Evolutionary conservation across 2,113 vertebrate genomes (phyloP).

Genomic region (Callopanchax toddi): DNA sequence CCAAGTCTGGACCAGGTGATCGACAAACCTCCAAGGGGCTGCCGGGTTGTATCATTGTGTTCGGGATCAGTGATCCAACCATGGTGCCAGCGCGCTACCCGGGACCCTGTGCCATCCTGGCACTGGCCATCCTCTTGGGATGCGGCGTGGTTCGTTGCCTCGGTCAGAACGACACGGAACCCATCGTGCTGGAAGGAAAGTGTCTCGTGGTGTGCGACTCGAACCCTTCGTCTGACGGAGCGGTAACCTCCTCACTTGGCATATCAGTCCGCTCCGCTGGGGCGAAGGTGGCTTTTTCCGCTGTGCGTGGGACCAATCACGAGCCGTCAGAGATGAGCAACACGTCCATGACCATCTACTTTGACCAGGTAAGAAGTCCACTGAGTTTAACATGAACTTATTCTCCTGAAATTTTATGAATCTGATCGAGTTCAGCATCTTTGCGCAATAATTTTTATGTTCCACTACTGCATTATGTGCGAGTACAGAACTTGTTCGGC

Average conservation of each 20-base stretch:
- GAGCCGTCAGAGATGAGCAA: conserved; percentile 98
- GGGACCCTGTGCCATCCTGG: conserved; percentile 83
- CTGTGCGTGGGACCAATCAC: conserved; percentile 94
- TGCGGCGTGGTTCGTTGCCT: conserved; percentile 79
- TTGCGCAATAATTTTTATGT: neutral
- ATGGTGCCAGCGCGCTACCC: conserved; percentile 80
- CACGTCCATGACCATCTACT: conserved; percentile 99
- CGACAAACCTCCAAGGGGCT: conserved; percentile 83
- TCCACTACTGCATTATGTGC: neutral
- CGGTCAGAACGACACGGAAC: conserved; percentile 96
- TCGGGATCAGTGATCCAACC: conserved; percentile 78
- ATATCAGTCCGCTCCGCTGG: conserved; percentile 96
- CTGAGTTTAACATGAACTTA: conserved; percentile 4
- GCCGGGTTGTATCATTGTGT: conserved; percentile 74
- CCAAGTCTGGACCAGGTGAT: conserved; percentile 81
- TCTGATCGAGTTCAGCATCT: neutral
- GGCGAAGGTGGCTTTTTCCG: conserved; percentile 97
- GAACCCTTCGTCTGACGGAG: conserved; percentile 95
- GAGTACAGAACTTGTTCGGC: conserved; percentile 21
- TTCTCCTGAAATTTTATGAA: neutral
- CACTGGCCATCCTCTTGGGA: conserved; percentile 83
- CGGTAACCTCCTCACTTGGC: conserved; percentile 94
- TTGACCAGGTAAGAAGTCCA: conserved; percentile 91
- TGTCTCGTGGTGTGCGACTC: conserved; percentile 98
- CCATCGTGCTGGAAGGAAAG: conserved; percentile 97